phyloP scores from a whole-genome alignment of 2,888 invertebrate species.

The Myathropa florea region DNA sequence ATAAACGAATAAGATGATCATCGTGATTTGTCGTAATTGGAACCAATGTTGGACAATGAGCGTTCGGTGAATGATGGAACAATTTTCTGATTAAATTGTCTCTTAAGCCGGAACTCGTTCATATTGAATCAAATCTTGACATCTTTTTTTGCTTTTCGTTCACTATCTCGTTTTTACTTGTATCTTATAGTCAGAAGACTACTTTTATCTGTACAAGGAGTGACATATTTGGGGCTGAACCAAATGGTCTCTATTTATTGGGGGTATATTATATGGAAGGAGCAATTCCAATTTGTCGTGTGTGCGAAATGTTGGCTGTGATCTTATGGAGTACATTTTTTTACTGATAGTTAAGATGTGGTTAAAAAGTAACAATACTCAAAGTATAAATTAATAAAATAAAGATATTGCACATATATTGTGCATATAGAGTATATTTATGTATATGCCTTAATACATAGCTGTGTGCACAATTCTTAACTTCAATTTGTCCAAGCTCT shows the following conservation, averaged over 20 bases:
- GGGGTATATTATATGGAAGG: constrained; percentile 42
- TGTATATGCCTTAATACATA: too few relatives aligned
- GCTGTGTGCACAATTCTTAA: too few relatives aligned
- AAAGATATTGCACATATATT: too few relatives aligned
- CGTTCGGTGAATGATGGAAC: constrained; percentile 66
- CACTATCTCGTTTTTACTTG: constrained; percentile 54
- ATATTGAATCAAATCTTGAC: constrained; percentile 66
- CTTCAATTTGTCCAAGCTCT: too few relatives aligned
- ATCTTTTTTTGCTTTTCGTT: constrained; percentile 41
- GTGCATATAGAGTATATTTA: too few relatives aligned
- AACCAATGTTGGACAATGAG: constrained; percentile 70
- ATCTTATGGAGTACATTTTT: constrained; percentile 32
- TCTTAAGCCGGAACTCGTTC: constrained; percentile 73
- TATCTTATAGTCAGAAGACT: constrained; percentile 38
- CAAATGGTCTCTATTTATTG: constrained; percentile 28
- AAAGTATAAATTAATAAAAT: too few relatives aligned
- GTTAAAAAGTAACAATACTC: neutral
- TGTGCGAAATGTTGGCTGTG: constrained; percentile 50
- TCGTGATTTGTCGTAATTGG: constrained; percentile 71
- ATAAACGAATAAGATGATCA: constrained; percentile 69
- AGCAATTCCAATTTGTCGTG: constrained; percentile 61
- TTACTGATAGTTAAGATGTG: neutral
- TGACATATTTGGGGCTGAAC: constrained; percentile 59
- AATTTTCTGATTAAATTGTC: constrained; percentile 73
- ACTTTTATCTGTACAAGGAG: constrained; percentile 22